Conservation (phyloP, 2,113 vertebrate species). For the Colossoma macropomum region DNA sequence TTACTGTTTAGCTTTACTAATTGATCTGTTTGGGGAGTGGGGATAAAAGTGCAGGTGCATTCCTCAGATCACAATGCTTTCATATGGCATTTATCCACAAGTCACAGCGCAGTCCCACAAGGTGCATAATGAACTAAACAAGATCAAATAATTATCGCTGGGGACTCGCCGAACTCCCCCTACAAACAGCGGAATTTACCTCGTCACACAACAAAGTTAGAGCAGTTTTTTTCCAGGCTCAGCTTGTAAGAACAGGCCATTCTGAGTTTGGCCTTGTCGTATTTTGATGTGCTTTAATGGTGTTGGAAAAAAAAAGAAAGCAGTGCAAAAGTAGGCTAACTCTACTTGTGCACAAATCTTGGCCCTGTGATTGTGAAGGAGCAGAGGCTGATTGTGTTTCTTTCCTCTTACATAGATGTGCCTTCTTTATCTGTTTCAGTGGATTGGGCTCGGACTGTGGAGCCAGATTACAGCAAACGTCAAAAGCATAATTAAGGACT, state of each 20-base stretch:
- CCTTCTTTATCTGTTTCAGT: background rate
- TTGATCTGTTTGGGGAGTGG: conserved; percentile 81
- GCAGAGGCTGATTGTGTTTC: background rate
- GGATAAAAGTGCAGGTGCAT: conserved; percentile 79
- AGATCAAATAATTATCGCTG: conserved; percentile 81
- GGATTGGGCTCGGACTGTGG: background rate
- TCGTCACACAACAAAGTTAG: conserved; percentile 69
- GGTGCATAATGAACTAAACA: conserved; percentile 85
- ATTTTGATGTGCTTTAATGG: conserved; percentile 10
- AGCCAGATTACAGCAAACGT: conserved; percentile 53
- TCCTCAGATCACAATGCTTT: conserved; percentile 75
- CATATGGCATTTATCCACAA: conserved; percentile 82
- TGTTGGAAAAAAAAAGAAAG: background rate
- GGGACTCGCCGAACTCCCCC: conserved; percentile 68
- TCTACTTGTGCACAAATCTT: background rate
- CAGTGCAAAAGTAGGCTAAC: background rate
- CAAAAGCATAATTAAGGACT: conserved; percentile 56
- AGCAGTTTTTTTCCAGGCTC: background rate
- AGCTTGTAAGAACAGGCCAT: background rate
- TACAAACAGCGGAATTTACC: conserved; percentile 78
- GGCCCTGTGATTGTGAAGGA: background rate
- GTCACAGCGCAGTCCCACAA: conserved; percentile 75
- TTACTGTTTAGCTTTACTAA: conserved; percentile 84
- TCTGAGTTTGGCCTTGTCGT: background rate
- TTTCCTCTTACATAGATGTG: background rate